Percentiles rank a stretch among this genome's conserved stretches.
Conservation (phyloP, 2,797 vertebrate species). For the Adrianichthys oophorus region DNA sequence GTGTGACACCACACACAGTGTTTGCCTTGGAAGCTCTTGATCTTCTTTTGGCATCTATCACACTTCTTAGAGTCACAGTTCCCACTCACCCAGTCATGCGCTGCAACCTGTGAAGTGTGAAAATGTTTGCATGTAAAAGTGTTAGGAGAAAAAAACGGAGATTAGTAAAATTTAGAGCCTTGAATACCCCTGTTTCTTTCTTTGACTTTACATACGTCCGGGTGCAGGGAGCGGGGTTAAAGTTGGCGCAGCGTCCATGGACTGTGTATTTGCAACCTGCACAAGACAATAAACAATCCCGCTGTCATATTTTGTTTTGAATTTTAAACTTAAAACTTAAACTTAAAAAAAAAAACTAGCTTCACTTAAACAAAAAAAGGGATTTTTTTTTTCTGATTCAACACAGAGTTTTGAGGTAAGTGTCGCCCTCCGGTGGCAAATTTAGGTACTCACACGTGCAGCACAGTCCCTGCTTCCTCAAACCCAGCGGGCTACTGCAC, state of each 20-base stretch:
- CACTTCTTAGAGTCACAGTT: constrained; percentile 87
- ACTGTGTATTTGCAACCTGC: constrained; percentile 91
- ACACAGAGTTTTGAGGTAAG: background rate
- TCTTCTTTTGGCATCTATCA: constrained; percentile 90
- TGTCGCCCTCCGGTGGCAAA: constrained; percentile 48
- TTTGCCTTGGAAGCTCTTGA: constrained; percentile 88
- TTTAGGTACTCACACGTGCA: constrained; percentile 86
- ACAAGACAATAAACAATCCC: constrained; percentile 2
- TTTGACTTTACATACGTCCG: constrained; percentile 93
- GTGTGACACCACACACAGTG: constrained; percentile 93
- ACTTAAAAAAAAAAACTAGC: background rate
- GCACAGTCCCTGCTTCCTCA: constrained; percentile 89
- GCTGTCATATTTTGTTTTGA: background rate
- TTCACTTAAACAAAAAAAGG: background rate
- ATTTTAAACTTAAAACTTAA: background rate
- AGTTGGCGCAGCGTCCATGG: constrained; percentile 90
- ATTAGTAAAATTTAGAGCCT: constrained; percentile 7
- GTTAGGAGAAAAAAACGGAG: background rate
- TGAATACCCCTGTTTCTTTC: constrained; percentile 87
- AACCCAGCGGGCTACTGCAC: constrained; percentile 84
- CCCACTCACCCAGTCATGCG: constrained; percentile 90
- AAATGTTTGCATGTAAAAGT: constrained; percentile 14
- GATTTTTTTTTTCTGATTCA: background rate
- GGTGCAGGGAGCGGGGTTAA: constrained; percentile 83
- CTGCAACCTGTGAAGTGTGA: constrained; percentile 76